A percentile compares a stretch with the other conserved stretches of the same genome.
phyloP scores from a whole-genome alignment of 2,888 invertebrate species.

The Pammene fasciana region DNA sequence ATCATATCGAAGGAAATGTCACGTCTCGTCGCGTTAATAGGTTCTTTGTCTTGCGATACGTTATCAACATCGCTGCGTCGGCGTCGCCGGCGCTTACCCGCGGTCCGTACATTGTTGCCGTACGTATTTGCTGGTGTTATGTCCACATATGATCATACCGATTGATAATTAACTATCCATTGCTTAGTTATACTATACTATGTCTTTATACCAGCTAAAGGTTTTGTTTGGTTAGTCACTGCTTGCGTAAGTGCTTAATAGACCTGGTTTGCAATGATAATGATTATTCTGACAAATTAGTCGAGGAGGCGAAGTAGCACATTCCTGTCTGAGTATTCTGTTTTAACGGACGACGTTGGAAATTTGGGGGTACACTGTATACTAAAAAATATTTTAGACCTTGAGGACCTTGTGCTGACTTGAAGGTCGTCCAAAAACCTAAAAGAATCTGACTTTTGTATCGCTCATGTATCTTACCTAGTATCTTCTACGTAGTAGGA shows the following conservation, averaged over 20 bases:
- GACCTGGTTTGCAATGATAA: background rate
- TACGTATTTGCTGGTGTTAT: conserved; percentile 21
- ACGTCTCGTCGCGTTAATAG: conserved; percentile 74
- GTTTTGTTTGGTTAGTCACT: background rate
- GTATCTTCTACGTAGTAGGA: no score
- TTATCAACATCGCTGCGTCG: conserved; percentile 67
- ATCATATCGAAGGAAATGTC: conserved; percentile 80
- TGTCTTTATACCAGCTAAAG: background rate
- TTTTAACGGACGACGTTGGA: no score
- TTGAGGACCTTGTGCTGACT: no score
- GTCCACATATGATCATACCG: conserved; percentile 12
- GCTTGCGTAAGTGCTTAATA: background rate
- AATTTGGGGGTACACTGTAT: no score
- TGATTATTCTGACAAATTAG: background rate
- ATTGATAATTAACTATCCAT: conserved; percentile 20
- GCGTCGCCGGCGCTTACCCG: conserved; percentile 43
- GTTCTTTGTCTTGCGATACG: conserved; percentile 80
- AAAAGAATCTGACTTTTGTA: no score
- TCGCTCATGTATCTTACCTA: no score
- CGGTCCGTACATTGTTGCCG: conserved; percentile 11
- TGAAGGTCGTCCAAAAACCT: no score
- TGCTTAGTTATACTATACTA: background rate
- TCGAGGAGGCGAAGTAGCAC: no score
- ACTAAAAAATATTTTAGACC: no score
- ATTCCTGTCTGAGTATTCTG: no score